Base-by-base conservation (phyloP, 2,797 vertebrate species). In the Jordanella pulchra region DNA sequence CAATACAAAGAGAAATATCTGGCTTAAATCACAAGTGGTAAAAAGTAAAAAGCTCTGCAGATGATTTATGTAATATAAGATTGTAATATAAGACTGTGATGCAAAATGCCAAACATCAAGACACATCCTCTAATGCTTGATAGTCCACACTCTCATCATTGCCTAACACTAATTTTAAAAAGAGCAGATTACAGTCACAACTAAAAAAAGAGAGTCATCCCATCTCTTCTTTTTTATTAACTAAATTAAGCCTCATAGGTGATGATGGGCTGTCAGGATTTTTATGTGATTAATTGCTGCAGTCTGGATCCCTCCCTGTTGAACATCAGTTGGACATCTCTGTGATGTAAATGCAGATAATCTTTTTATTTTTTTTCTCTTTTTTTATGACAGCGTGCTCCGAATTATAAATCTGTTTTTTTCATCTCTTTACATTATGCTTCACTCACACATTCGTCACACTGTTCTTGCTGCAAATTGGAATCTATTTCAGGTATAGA, bases 221-320 rank as follows among this genome's bases (percentile, higher is more conserved):
- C 61, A 67, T 68, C 23, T 78, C 77, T 71, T 25, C 69, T 79
- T 60, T 77, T 76, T 55, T 71, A 9, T 78, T 81, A 67, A 66
- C 11, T 69, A 66, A 73, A 54, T 72, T 67, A 67, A 15, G 39
- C 48, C 71, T 78, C 58, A 77, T 69, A 75, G 78, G 58, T 78
- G 65, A 69, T 72, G 65, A 72, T 25, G 44, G 35, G 77, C 75
- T 50, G 3, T 80, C 39, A 35, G 65, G 44, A 70, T 76, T 80
- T 85, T 78, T 85, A 88, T 63, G 71, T 72, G 80, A 87, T 90
- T 81, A 85, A 78, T 50, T 69, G 70, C 78, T 54, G 67, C 71
- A 68, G 61, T 82, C 80, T 86, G 65, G 77, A 67, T 83, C 73
- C 65, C 18, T 69, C 65, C 61, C 74, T 75, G 61, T 80, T 67